Evolutionary conservation across 1,140 invertebrate genomes (phyloP).

Genomic region (Rhysida immarginata): DNA sequence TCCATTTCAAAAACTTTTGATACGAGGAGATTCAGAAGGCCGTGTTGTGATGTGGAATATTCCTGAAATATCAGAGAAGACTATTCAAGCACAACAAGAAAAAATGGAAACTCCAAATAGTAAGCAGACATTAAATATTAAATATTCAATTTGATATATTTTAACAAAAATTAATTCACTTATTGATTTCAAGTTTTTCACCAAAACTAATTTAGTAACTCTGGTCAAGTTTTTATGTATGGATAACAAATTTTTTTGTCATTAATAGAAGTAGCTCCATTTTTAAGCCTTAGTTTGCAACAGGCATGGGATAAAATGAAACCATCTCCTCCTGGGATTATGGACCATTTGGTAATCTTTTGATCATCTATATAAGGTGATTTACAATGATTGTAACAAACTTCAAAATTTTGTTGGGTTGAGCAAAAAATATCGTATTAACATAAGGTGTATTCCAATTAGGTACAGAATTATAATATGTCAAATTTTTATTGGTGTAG

Average conservation of each 20-base stretch:
- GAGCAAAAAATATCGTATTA: too few species aligned
- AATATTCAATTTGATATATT: neutral
- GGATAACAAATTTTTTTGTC: constrained; percentile 17
- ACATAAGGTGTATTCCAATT: too few species aligned
- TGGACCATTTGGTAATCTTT: constrained; percentile 73
- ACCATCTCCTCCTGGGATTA: constrained; percentile 70
- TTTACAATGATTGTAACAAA: too few species aligned
- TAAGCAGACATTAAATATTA: too few species aligned
- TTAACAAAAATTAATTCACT: too few species aligned
- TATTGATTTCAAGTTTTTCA: too few species aligned
- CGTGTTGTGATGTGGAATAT: constrained; percentile 73
- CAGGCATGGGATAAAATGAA: constrained; percentile 73
- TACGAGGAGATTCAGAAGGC: constrained; percentile 80
- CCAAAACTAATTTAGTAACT: too few species aligned
- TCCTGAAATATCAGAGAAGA: constrained; percentile 54
- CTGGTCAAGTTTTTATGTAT: too few species aligned
- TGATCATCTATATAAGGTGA: too few species aligned
- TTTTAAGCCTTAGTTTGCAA: constrained; percentile 57
- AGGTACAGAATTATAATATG: too few species aligned
- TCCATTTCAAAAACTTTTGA: constrained; percentile 48
- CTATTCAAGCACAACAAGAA: constrained; percentile 44
- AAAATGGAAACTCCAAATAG: constrained; percentile 30
- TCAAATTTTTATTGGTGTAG: too few species aligned
- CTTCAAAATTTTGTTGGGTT: too few species aligned
- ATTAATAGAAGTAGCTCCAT: constrained; percentile 42